A percentile compares a stretch with the other conserved stretches of the same genome.
Conservation (phyloP, 2,113 vertebrate species). For the Paraplagusia blochii region DNA sequence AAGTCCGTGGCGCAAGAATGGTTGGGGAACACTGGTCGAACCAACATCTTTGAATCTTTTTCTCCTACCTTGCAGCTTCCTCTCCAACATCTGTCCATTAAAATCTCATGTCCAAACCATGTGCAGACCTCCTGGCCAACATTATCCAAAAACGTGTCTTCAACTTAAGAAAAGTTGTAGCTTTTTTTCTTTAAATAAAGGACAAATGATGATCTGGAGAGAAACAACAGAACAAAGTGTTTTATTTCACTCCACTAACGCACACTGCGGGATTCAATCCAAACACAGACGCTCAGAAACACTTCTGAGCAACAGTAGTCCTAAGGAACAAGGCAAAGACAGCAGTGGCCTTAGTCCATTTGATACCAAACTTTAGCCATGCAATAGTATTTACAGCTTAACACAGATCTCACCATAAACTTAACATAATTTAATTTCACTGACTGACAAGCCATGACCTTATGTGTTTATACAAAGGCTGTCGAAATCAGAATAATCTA, state of each 20-base stretch:
- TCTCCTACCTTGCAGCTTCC: too few species aligned
- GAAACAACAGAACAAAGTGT: conserved; percentile 32
- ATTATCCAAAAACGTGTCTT: too few species aligned
- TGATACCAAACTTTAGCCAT: conserved; percentile 41
- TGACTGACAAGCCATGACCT: conserved; percentile 17
- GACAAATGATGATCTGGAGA: neutral
- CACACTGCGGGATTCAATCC: conserved; percentile 38
- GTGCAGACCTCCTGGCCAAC: too few species aligned
- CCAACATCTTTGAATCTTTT: too few species aligned
- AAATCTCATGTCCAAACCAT: too few species aligned
- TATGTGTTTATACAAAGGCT: neutral
- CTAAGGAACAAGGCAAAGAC: conserved; percentile 42
- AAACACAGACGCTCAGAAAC: conserved; percentile 35
- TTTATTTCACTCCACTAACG: conserved; percentile 62
- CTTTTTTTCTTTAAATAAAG: too few species aligned
- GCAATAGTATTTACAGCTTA: conserved; percentile 38
- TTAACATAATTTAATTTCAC: conserved; percentile 8
- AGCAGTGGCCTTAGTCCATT: conserved; percentile 55
- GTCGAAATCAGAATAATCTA: too few species aligned
- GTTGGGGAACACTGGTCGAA: too few species aligned
- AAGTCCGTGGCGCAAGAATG: too few species aligned
- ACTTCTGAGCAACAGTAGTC: conserved; percentile 26
- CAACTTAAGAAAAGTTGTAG: too few species aligned
- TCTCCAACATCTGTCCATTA: too few species aligned
- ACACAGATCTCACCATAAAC: conserved; percentile 20